Evolutionary conservation across 2,113 vertebrate species (phyloP).

Genomic region (Mastomys coucha): DNA sequence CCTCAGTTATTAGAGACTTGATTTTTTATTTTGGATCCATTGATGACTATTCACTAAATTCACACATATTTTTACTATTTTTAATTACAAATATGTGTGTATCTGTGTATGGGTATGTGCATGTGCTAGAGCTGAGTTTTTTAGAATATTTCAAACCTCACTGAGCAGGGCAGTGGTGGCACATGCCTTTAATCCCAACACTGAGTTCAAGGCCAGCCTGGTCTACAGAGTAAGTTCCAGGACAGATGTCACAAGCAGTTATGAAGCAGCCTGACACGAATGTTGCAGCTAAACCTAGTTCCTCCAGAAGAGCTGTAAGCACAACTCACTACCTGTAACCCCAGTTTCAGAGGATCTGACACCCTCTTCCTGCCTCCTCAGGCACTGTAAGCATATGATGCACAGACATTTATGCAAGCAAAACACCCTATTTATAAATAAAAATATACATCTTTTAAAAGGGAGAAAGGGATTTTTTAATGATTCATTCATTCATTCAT

Average conservation of each 20-base stretch:
- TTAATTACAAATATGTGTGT: background rate
- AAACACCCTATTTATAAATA: background rate
- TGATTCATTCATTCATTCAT: background rate
- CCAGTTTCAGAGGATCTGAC: background rate
- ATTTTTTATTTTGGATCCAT: slow-evolving; percentile 14
- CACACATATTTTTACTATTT: background rate
- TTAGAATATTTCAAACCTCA: background rate
- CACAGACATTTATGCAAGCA: background rate
- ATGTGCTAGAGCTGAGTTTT: background rate
- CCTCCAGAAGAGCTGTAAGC: background rate
- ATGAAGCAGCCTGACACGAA: background rate
- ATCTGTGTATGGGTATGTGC: background rate
- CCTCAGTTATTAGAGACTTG: background rate
- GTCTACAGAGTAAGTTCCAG: background rate
- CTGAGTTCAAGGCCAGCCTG: too few relatives aligned
- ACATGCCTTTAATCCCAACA: too few relatives aligned
- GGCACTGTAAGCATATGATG: background rate
- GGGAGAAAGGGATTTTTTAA: background rate
- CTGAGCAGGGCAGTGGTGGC: too few relatives aligned
- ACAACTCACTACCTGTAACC: background rate
- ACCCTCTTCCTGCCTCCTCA: background rate
- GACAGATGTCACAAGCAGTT: background rate
- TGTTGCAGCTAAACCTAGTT: background rate
- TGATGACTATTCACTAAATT: background rate
- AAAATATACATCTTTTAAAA: background rate